Conservation (phyloP, 2,113 vertebrate species). For the Stomatorhinus ivindoensis region DNA sequence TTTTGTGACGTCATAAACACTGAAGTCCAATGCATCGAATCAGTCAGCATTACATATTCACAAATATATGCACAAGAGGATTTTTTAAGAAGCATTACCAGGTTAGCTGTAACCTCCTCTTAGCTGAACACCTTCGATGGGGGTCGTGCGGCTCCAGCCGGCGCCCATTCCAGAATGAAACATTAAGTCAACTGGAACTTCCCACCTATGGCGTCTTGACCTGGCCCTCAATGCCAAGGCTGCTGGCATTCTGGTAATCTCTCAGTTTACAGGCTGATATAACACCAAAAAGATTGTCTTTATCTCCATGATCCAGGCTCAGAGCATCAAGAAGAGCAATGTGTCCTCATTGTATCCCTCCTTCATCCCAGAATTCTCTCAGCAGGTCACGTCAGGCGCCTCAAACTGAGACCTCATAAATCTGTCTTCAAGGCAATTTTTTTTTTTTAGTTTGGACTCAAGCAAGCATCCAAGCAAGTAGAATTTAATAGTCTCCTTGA, state of each 20-base stretch:
- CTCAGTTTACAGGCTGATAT: background rate
- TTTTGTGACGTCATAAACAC: background rate
- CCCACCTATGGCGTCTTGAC: background rate
- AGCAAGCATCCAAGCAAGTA: background rate
- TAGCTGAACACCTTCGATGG: background rate
- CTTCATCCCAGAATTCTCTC: background rate
- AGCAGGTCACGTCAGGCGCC: background rate
- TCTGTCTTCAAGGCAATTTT: background rate
- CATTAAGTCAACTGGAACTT: background rate
- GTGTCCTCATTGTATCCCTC: background rate
- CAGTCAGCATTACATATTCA: background rate
- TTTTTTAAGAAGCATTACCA: background rate
- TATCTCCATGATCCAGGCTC: conserved; percentile 7
- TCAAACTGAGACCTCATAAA: background rate
- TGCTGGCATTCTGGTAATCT: conserved; percentile 8
- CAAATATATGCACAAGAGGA: background rate
- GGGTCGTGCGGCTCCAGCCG: background rate
- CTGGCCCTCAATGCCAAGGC: background rate
- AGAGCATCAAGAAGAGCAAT: background rate
- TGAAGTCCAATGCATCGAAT: background rate
- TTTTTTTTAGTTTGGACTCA: background rate
- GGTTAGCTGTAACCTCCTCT: background rate
- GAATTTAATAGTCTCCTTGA: background rate
- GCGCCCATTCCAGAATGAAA: background rate
- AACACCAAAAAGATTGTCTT: background rate